These are phyloP conservation scores for Zaprionus kolodkinae DNA, from an alignment of 1,140 invertebrate species.

Conservation along the genomic window DNA sequence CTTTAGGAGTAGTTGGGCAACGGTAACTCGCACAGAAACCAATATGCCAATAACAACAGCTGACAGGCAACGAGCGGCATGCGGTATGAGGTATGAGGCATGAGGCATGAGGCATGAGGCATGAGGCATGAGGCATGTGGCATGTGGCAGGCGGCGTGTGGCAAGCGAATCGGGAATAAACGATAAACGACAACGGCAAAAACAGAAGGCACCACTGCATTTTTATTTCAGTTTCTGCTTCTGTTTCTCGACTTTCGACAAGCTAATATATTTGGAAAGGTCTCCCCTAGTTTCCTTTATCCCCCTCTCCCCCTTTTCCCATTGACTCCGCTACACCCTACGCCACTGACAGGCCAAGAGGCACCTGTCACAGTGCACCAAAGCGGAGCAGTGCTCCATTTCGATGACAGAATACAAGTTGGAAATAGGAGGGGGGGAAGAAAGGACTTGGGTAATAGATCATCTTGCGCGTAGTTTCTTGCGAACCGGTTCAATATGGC, in stretches of 20 bases:
- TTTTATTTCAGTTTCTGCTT: conserved; percentile 20
- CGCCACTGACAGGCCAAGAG: conserved; percentile 4
- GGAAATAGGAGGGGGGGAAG: not conserved
- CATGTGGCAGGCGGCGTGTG: conserved; percentile 8
- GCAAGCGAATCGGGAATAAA: conserved; percentile 11
- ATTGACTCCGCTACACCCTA: not conserved
- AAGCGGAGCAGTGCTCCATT: conserved; percentile 1
- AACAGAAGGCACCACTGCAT: conserved; percentile 6
- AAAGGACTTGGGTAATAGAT: not conserved
- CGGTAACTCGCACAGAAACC: conserved; percentile 52
- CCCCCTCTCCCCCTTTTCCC: no score
- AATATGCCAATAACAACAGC: conserved; percentile 48
- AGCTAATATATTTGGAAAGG: conserved; percentile 29
- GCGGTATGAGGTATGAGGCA: not conserved
- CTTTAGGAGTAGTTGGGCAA: conserved; percentile 31
- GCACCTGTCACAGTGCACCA: conserved; percentile 24
- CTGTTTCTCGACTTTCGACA: conserved; percentile 5
- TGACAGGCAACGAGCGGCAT: conserved; percentile 27
- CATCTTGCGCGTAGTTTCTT: conserved; percentile 9
- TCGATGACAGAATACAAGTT: conserved; percentile 17
- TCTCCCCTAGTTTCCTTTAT: not conserved
- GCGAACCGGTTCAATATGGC: not conserved
- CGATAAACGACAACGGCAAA: conserved; percentile 1
- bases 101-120: conserved; percentile 1
- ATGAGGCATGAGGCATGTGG: not conserved